Conservation (phyloP, 2,113 vertebrate genomes). For the Odontesthes bonariensis region DNA sequence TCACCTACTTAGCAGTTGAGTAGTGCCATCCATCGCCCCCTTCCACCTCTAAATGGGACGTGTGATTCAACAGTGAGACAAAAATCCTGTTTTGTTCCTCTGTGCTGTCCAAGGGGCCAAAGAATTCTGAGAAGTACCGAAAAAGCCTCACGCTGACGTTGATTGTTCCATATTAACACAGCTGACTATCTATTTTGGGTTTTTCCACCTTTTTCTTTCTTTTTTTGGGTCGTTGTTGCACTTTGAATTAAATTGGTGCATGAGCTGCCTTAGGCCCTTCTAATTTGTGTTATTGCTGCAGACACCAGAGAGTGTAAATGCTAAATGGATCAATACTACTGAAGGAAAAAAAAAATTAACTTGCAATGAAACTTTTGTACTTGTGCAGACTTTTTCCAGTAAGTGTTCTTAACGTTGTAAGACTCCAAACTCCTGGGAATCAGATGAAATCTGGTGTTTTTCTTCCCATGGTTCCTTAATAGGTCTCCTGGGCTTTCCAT, state of each 20-base stretch:
- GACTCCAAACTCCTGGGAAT: conserved; percentile 74
- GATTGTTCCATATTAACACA: conserved; percentile 13
- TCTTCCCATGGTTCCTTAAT: conserved; percentile 83
- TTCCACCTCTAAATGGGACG: no score
- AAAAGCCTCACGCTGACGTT: background rate
- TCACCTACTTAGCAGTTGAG: no score
- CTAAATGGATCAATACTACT: conserved; percentile 73
- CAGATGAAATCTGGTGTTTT: conserved; percentile 85
- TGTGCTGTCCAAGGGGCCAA: background rate
- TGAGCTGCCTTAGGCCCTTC: conserved; percentile 36
- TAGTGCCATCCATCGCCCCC: no score
- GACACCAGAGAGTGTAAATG: conserved; percentile 55
- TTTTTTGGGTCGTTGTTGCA: conserved; percentile 17
- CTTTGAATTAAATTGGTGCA: conserved; percentile 29
- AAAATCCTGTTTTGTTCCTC: no score
- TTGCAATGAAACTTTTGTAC: conserved; percentile 73
- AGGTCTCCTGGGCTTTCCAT: conserved; percentile 80
- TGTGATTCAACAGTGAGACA: no score
- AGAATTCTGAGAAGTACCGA: background rate
- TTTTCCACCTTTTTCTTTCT: background rate
- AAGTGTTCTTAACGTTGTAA: conserved; percentile 79
- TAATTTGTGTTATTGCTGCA: conserved; percentile 61
- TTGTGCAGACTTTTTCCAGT: conserved; percentile 67
- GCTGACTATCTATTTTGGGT: background rate
- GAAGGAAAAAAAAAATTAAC: conserved; percentile 53